phyloP scores from a whole-genome alignment of 2,113 vertebrate species.

The Cyphomyrus plagiostoma region DNA sequence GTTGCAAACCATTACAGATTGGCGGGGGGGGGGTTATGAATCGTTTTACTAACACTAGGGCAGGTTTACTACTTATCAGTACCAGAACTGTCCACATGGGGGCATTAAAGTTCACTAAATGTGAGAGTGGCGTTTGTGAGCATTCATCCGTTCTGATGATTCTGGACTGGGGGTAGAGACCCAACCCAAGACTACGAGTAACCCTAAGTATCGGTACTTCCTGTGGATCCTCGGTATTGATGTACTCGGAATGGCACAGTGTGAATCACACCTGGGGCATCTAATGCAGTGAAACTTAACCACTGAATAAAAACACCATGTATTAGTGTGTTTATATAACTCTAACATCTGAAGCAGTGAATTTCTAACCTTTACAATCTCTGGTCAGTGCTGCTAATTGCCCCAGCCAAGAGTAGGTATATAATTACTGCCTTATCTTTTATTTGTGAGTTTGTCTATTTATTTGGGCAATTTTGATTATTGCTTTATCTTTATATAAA shows the following conservation, averaged over 20 bases:
- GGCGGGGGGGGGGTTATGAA: not conserved
- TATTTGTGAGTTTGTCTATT: not conserved
- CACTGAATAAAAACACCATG: not conserved
- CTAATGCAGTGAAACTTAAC: not conserved
- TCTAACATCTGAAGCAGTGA: not conserved
- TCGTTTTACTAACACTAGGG: not conserved
- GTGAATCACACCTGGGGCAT: not conserved
- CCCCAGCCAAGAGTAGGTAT: not conserved
- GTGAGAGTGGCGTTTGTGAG: conserved; percentile 12
- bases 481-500: not conserved
- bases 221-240: not conserved
- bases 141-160: not conserved
- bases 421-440: conserved; percentile 8
- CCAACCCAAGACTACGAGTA: not conserved
- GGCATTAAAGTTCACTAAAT: conserved; percentile 35
- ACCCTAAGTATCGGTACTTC: not conserved
- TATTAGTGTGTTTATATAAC: not conserved
- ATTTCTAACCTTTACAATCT: not conserved
- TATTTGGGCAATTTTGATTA: not conserved
- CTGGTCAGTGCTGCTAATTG: not conserved
- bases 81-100: conserved; percentile 38
- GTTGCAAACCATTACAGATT: not conserved
- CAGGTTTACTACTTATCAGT: conserved; percentile 40
- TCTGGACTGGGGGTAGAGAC: not conserved
- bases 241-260: not conserved